A percentile compares a stretch with the other conserved stretches of the same genome.
phyloP scores from a whole-genome alignment of 1,140 invertebrate species.

The Drosophila rufa region DNA sequence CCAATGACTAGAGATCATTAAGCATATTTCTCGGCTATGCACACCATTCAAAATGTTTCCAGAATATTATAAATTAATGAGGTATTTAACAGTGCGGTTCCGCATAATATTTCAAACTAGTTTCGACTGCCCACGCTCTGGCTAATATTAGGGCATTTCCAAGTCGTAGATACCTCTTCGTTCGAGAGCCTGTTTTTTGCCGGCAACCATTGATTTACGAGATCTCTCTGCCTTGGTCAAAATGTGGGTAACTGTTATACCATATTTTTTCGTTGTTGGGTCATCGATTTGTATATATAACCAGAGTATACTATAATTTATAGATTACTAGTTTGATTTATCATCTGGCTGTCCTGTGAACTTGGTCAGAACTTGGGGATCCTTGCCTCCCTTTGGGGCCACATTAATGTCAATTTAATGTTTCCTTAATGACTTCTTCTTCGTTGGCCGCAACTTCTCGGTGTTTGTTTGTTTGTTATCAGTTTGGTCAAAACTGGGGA shows the following conservation, averaged over 20 bases:
- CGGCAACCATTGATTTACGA: conserved; percentile 67
- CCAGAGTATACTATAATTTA: conserved; percentile 63
- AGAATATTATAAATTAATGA: conserved; percentile 20
- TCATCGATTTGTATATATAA: conserved; percentile 60
- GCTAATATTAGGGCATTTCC: conserved; percentile 18
- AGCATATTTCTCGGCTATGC: conserved; percentile 13
- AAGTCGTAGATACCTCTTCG: conserved; percentile 12
- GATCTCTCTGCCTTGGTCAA: conserved; percentile 44
- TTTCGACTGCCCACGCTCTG: conserved; percentile 10
- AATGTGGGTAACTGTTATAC: conserved; percentile 78
- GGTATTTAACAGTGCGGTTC: conserved; percentile 2
- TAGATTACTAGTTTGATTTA: conserved; percentile 72
- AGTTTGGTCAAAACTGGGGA: conserved; percentile 76
- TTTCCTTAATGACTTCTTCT: conserved; percentile 83
- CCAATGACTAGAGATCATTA: conserved; percentile 19
- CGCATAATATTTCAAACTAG: conserved; percentile 18
- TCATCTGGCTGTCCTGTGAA: conserved; percentile 25
- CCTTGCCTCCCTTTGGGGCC: conserved; percentile 7
- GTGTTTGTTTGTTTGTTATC: conserved; percentile 66
- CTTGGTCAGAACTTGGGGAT: conserved; percentile 27
- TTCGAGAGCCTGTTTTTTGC: conserved; percentile 15
- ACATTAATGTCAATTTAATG: conserved; percentile 84
- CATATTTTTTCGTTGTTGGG: conserved; percentile 54
- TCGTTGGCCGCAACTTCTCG: conserved; percentile 61
- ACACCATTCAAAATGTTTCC: conserved; percentile 9